Conservation (phyloP, 2,888 invertebrate genomes). For the Athripsodes cinereus region DNA sequence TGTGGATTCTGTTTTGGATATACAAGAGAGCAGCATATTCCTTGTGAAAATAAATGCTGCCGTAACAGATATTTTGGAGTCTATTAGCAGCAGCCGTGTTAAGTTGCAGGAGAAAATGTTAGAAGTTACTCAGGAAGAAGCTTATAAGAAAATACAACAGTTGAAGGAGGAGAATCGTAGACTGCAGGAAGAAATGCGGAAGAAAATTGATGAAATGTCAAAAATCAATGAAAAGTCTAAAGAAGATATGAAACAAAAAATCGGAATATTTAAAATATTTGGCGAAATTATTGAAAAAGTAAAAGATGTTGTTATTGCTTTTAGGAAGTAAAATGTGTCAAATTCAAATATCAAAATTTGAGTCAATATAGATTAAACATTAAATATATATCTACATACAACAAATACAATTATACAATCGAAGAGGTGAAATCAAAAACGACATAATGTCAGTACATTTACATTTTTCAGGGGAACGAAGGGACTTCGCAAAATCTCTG, state of each 20-base stretch:
- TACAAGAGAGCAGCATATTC: not conserved
- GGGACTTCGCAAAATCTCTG: too few species aligned
- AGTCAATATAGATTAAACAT: too few species aligned
- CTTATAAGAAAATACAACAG: not conserved
- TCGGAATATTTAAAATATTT: not conserved
- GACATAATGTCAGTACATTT: too few species aligned
- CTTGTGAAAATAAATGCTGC: not conserved
- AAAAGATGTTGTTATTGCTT: too few species aligned
- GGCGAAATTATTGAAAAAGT: not conserved
- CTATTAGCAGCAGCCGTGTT: not conserved
- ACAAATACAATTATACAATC: too few species aligned
- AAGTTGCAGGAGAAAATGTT: not conserved
- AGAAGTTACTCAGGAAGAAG: not conserved
- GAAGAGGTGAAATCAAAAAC: too few species aligned
- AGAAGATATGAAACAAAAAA: not conserved
- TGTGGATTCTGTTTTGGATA: not conserved
- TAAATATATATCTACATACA: too few species aligned
- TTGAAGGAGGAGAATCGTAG: not conserved
- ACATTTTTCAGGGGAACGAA: too few species aligned
- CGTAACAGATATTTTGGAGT: not conserved
- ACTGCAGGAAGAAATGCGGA: not conserved
- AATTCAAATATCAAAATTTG: too few species aligned
- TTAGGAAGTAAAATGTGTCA: too few species aligned
- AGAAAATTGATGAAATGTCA: not conserved
- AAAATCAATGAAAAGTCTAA: not conserved